phyloP scores from a whole-genome alignment of 2,113 vertebrate species.

The Ranitomeya imitator region DNA sequence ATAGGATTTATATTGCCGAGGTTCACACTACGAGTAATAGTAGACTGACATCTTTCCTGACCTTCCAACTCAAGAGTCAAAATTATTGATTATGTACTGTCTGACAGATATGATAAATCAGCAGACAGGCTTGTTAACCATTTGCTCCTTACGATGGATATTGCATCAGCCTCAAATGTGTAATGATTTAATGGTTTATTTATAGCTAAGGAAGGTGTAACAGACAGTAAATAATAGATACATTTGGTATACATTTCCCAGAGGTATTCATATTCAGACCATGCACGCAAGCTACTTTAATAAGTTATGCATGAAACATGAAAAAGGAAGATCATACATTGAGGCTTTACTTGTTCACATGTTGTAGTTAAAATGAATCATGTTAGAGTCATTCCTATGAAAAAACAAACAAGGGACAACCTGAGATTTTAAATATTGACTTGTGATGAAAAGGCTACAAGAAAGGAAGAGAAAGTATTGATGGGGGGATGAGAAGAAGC shows the following conservation, averaged over 20 bases:
- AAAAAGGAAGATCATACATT: background rate
- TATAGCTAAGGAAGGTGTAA: background rate
- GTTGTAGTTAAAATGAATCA: background rate
- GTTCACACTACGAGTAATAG: background rate
- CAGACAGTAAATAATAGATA: conserved; percentile 33
- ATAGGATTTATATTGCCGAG: background rate
- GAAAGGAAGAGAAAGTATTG: background rate
- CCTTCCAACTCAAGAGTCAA: background rate
- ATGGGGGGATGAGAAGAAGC: background rate
- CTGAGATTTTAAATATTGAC: background rate
- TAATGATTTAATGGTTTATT: conserved; percentile 27
- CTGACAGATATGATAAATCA: conserved; percentile 1
- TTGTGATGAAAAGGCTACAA: background rate
- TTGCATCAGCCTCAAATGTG: background rate
- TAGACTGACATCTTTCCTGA: conserved; percentile 15
- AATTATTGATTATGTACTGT: background rate
- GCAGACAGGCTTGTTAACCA: background rate
- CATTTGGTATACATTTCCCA: conserved; percentile 34
- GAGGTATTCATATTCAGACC: conserved; percentile 30
- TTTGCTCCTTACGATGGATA: conserved; percentile 10
- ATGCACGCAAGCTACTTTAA: conserved; percentile 1
- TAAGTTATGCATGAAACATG: conserved; percentile 18
- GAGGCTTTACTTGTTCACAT: background rate
- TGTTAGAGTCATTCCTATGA: background rate
- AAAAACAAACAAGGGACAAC: background rate